phyloP scores from a whole-genome alignment of 2,888 invertebrate genomes.

The Embidobia sp. region DNA sequence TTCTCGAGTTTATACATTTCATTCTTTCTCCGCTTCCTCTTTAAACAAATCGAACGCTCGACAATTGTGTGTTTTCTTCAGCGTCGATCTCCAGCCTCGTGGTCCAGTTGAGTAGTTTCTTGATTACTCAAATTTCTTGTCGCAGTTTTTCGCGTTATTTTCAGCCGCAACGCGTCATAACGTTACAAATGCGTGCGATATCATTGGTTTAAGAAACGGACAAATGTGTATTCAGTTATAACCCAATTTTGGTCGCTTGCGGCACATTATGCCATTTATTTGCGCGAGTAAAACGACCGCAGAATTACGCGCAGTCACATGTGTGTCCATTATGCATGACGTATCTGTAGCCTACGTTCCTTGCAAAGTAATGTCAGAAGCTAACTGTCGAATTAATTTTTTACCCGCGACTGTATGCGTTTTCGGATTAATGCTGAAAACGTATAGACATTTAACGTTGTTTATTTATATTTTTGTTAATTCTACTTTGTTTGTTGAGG shows the following conservation, averaged over 20 bases:
- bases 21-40: no score
- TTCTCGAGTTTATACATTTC: no score
- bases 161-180: background rate
- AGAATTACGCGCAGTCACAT: conserved; percentile 10
- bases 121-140: background rate
- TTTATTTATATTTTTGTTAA: no score
- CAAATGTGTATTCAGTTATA: conserved; percentile 8
- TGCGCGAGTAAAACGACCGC: conserved; percentile 21
- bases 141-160: no score
- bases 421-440: no score
- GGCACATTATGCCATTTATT: conserved; percentile 7
- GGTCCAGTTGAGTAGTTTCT: no score
- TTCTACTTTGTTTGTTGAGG: no score
- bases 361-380: conserved; percentile 7
- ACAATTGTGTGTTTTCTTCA: no score
- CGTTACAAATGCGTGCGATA: background rate
- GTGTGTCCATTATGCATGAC: conserved; percentile 16
- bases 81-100: no score
- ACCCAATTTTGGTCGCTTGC: conserved; percentile 14
- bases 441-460: no score
- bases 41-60: no score
- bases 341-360: conserved; percentile 1
- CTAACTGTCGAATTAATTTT: background rate
- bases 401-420: no score
- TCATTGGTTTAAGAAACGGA: conserved; percentile 5